These are phyloP conservation scores for Drosophila obscura DNA, from an alignment of 1,140 invertebrate genomes.

Conservation along the genomic window DNA sequence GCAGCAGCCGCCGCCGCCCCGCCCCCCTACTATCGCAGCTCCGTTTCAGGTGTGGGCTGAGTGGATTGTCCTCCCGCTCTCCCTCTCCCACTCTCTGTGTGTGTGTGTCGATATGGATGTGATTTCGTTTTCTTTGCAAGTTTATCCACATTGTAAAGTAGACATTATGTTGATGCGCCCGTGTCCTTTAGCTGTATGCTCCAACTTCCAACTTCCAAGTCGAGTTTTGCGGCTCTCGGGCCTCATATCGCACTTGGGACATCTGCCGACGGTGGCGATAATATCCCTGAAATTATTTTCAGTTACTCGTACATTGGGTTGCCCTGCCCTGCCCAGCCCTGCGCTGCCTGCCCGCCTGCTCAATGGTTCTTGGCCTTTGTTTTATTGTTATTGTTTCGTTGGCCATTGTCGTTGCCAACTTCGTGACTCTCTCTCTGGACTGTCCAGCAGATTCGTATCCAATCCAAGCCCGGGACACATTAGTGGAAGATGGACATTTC, in stretches of 20 bases:
- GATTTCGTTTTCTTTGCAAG: constrained; percentile 72
- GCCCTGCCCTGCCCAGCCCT: constrained; percentile 5
- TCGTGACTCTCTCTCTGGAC: constrained; percentile 35
- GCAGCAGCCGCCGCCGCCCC: neutral
- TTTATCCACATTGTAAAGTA: constrained; percentile 81
- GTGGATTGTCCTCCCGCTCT: constrained; percentile 3
- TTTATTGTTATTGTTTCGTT: constrained; percentile 80
- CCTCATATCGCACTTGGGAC: constrained; percentile 73
- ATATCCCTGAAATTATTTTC: constrained; percentile 81
- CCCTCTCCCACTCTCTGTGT: neutral
- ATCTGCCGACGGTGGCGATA: constrained; percentile 71
- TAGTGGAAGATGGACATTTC: constrained; percentile 75
- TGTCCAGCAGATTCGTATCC: constrained; percentile 20
- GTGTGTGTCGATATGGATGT: constrained; percentile 65
- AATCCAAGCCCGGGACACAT: constrained; percentile 59
- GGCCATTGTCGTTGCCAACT: constrained; percentile 51
- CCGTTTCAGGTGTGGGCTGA: constrained; percentile 33
- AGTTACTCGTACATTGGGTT: constrained; percentile 58
- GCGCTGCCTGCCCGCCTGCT: too few relatives aligned
- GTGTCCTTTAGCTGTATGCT: constrained; percentile 24
- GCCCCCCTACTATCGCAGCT: neutral
- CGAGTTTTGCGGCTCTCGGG: constrained; percentile 20
- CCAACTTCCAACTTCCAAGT: constrained; percentile 11
- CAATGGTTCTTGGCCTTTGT: constrained; percentile 56
- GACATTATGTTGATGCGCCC: constrained; percentile 77